Conservation (phyloP, 2,797 vertebrate species). For the Clarias fuscus region DNA sequence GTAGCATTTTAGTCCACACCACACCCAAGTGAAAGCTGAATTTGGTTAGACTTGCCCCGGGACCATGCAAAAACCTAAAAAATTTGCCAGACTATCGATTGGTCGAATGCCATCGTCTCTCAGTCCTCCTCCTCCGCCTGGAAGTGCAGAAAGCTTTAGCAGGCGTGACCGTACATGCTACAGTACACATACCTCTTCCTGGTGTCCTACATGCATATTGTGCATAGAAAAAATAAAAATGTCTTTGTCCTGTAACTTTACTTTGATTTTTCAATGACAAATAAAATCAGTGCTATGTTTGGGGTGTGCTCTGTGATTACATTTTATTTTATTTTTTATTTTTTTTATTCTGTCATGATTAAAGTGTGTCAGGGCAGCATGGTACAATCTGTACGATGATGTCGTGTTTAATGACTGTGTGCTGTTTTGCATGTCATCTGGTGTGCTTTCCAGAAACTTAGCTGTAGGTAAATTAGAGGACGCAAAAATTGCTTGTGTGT, state of each 20-base stretch:
- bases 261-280: background rate
- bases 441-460: background rate
- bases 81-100: background rate
- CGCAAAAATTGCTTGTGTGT: background rate
- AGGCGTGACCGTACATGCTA: background rate
- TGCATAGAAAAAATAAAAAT: background rate
- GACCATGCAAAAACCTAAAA: background rate
- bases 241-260: background rate
- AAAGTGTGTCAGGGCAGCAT: background rate
- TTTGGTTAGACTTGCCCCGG: background rate
- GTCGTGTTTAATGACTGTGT: background rate
- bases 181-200: background rate
- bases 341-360: background rate
- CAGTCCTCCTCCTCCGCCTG: background rate
- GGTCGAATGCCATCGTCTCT: no score
- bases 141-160: background rate
- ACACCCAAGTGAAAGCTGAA: background rate
- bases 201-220: background rate
- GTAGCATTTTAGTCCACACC: no score
- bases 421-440: background rate
- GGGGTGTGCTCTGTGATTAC: background rate
- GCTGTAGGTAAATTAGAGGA: background rate
- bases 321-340: background rate
- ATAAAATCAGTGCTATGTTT: background rate
- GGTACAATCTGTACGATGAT: background rate